These are phyloP conservation scores for Notocelia uddmanniana DNA, from an alignment of 2,888 invertebrate species.

Conservation along the genomic window DNA sequence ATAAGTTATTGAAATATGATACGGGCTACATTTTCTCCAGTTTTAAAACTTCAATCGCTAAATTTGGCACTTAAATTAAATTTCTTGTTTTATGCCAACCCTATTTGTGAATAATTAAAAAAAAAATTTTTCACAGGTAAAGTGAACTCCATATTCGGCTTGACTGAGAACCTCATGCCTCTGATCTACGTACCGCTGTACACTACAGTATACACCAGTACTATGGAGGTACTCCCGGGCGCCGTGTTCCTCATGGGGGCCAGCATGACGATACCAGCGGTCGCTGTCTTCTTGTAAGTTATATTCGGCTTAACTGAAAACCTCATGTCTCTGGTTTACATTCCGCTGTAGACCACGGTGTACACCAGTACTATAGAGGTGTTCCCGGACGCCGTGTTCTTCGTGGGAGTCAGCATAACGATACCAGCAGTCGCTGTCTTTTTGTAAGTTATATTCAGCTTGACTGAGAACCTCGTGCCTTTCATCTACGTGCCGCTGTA, in stretches of 20 bases:
- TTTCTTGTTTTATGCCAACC: too few species aligned
- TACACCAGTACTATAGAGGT: conserved; percentile 87
- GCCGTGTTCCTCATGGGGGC: conserved; percentile 87
- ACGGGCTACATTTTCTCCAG: too few species aligned
- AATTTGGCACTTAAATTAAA: too few species aligned
- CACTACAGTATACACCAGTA: conserved; percentile 86
- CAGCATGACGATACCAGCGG: conserved; percentile 85
- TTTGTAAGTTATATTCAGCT: conserved; percentile 65
- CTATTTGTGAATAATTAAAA: neutral
- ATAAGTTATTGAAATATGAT: too few species aligned
- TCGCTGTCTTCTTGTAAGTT: conserved; percentile 84
- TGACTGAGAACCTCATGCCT: conserved; percentile 86
- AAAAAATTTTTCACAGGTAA: conserved; percentile 77
- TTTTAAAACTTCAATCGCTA: too few species aligned
- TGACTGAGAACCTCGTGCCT: too few species aligned
- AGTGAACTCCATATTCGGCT: conserved; percentile 87
- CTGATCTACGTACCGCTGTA: conserved; percentile 88
- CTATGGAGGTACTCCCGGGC: conserved; percentile 87
- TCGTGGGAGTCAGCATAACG: conserved; percentile 86
- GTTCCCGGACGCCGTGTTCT: conserved; percentile 87
- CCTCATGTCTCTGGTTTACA: conserved; percentile 87
- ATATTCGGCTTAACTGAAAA: conserved; percentile 86
- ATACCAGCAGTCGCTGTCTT: conserved; percentile 86
- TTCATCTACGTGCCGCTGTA: conserved; percentile 83
- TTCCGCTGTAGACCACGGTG: conserved; percentile 88